Evolutionary conservation across 2,113 vertebrate species (phyloP).

Genomic region (Electrona antarctica): DNA sequence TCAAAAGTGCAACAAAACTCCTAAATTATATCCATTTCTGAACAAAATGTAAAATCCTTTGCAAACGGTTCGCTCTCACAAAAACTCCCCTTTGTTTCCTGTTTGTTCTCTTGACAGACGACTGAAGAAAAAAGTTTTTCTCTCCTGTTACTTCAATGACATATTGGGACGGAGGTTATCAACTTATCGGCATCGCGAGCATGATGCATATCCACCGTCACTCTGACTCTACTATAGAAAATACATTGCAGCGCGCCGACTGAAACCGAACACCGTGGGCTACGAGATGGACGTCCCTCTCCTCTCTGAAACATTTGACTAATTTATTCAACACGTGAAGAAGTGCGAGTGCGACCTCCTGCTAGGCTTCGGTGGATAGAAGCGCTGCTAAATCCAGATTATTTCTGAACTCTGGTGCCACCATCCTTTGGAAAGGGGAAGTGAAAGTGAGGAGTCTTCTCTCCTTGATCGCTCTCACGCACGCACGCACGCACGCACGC

Average conservation of each 20-base stretch:
- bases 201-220: slow-evolving; percentile 23
- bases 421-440: slow-evolving; percentile 72
- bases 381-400: slow-evolving; percentile 27
- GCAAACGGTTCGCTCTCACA: slow-evolving; percentile 5
- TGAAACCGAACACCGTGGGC: slow-evolving; percentile 56
- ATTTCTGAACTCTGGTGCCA: slow-evolving; percentile 79
- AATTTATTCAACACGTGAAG: slow-evolving; percentile 77
- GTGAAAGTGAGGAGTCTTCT: slow-evolving; percentile 28
- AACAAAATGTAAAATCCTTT: slow-evolving; percentile 15
- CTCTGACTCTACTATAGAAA: neutral
- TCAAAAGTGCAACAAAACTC: slow-evolving; percentile 3
- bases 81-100: slow-evolving; percentile 9
- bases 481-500: neutral
- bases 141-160: slow-evolving; percentile 34
- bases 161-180: slow-evolving; percentile 21
- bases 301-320: slow-evolving; percentile 58
- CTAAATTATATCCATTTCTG: slow-evolving; percentile 76
- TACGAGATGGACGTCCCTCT: slow-evolving; percentile 55
- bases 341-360: slow-evolving; percentile 46
- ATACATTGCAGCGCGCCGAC: slow-evolving; percentile 47
- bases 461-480: neutral
- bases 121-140: slow-evolving; percentile 20
- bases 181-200: slow-evolving; percentile 39
- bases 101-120: slow-evolving; percentile 1
- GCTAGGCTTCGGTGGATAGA: slow-evolving; percentile 45